These are phyloP conservation scores for Himantopus leucocephalus DNA, from an alignment of 2,113 vertebrate genomes.

Conservation along the genomic window DNA sequence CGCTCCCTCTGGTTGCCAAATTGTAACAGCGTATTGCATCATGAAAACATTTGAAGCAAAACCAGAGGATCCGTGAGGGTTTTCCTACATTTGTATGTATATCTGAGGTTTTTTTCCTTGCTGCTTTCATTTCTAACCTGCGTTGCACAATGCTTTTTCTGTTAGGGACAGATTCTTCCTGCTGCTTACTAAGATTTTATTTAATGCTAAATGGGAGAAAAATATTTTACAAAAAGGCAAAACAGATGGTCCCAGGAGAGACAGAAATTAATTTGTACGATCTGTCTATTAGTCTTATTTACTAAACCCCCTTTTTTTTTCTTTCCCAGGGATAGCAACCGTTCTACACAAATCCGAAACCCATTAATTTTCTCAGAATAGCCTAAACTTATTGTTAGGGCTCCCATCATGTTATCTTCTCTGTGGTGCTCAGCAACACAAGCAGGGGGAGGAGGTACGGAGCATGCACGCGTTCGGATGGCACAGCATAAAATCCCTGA, in stretches of 20 bases:
- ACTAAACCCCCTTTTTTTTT: not conserved
- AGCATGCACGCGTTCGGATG: not conserved
- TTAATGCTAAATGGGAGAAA: not conserved
- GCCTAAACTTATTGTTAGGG: not conserved
- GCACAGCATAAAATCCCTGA: constrained; percentile 37
- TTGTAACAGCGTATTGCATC: not conserved
- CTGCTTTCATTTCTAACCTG: not conserved
- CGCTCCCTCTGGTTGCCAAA: not conserved
- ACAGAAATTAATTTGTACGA: not conserved
- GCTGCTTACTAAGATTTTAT: not conserved
- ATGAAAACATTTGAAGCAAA: not conserved
- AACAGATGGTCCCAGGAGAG: not conserved
- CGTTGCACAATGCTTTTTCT: not conserved
- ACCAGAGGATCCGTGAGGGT: not conserved
- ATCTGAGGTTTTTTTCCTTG: not conserved
- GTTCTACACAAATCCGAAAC: not conserved
- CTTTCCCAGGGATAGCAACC: not conserved
- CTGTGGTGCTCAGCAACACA: not conserved
- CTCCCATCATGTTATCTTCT: not conserved
- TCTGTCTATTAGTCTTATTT: not conserved
- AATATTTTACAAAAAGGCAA: not conserved
- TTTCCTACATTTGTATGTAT: not conserved
- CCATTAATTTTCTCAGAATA: not conserved
- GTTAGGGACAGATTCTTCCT: not conserved
- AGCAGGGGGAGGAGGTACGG: not conserved